A percentile compares a stretch with the other conserved stretches of the same genome.
Evolutionary conservation across 2,113 vertebrate genomes (phyloP).

Genomic region (Calonectris borealis): DNA sequence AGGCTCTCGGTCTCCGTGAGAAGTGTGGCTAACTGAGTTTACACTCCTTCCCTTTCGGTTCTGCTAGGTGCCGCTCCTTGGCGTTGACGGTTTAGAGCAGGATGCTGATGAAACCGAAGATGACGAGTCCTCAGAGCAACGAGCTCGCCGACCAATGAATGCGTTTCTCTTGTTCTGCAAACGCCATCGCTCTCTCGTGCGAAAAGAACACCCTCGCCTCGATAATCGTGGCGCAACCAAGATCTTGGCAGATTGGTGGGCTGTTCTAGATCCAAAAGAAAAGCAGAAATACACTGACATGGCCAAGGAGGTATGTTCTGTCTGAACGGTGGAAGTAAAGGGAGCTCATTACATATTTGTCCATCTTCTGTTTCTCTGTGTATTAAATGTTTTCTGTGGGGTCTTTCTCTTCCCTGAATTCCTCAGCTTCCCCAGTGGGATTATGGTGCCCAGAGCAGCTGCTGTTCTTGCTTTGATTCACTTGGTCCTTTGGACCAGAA

Average conservation of each 20-base stretch:
- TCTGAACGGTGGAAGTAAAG: neutral
- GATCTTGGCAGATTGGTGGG: constrained; percentile 99
- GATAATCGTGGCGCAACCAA: constrained; percentile 99
- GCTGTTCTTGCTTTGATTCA: neutral
- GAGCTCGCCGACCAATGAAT: constrained; percentile 96
- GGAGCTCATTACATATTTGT: neutral
- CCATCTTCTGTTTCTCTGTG: neutral
- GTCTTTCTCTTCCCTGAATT: neutral
- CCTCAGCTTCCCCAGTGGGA: neutral
- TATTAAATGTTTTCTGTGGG: neutral
- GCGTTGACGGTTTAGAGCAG: constrained; percentile 80
- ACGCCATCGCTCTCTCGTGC: constrained; percentile 94
- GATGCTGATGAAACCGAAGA: constrained; percentile 86
- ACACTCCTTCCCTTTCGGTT: neutral
- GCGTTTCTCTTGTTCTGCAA: constrained; percentile 99
- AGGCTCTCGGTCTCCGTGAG: neutral
- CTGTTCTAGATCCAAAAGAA: constrained; percentile 94
- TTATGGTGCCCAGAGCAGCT: neutral
- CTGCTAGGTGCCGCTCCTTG: constrained; percentile 79
- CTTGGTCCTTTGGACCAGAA: neutral
- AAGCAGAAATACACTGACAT: constrained; percentile 99
- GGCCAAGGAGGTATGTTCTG: constrained; percentile 93
- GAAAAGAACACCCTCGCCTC: constrained; percentile 94
- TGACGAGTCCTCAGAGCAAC: constrained; percentile 90
- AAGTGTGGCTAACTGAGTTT: neutral